A percentile compares a stretch with the other conserved stretches of the same genome.
phyloP scores from a whole-genome alignment of 2,888 invertebrate genomes.

The Tinea pellionella region DNA sequence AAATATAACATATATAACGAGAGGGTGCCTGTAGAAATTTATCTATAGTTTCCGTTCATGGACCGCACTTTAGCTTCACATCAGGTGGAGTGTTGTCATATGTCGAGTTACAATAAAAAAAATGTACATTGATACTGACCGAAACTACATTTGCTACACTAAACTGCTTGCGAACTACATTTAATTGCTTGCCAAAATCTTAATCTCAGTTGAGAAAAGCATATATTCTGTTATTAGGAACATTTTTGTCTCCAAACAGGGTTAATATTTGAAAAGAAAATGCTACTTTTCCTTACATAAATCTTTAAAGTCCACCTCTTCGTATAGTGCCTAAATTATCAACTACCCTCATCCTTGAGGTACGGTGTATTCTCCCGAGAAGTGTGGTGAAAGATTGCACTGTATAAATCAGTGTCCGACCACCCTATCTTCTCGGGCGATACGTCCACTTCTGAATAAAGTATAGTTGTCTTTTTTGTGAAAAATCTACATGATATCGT shows the following conservation, averaged over 20 bases:
- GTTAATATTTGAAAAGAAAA: too few relatives aligned
- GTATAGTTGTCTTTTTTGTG: slow-evolving; percentile 6
- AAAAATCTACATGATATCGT: slow-evolving; percentile 7
- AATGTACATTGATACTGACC: background rate
- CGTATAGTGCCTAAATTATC: background rate
- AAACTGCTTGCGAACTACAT: background rate
- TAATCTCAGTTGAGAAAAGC: too few relatives aligned
- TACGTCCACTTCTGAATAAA: slow-evolving; percentile 12
- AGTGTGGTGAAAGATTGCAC: slow-evolving; percentile 26
- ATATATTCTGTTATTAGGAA: too few relatives aligned
- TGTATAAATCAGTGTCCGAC: slow-evolving; percentile 51
- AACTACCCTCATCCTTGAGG: background rate
- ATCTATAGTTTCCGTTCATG: too few relatives aligned
- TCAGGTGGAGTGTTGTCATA: too few relatives aligned
- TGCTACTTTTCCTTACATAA: background rate
- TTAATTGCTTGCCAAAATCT: too few relatives aligned
- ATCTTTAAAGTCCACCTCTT: background rate
- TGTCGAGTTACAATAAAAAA: background rate
- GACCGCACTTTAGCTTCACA: too few relatives aligned
- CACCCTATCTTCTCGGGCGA: slow-evolving; percentile 8
- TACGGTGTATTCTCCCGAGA: background rate
- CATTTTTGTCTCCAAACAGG: too few relatives aligned
- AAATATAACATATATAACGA: too few relatives aligned
- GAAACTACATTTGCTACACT: background rate
- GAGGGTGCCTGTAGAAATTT: too few relatives aligned